phyloP scores from a whole-genome alignment of 2,113 vertebrate genomes.

The Motacilla tschutschensis region DNA sequence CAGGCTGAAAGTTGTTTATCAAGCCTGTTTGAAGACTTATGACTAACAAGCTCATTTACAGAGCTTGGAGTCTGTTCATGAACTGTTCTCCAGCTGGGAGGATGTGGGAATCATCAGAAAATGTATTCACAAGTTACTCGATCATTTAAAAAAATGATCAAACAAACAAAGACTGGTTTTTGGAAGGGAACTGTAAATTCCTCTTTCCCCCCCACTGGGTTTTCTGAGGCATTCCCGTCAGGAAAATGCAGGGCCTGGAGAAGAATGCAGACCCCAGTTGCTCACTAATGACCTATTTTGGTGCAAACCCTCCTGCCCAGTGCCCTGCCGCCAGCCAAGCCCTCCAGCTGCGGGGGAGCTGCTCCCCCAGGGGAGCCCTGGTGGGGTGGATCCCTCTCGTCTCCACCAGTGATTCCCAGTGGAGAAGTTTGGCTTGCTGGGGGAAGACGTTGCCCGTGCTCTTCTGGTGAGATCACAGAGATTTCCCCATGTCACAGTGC shows the following conservation, averaged over 20 bases:
- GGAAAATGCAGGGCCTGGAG: background rate
- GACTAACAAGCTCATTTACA: slow-evolving; percentile 65
- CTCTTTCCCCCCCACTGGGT: background rate
- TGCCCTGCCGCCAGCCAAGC: background rate
- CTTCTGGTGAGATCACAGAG: background rate
- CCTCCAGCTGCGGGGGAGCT: background rate
- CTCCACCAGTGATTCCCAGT: background rate
- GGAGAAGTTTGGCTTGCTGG: background rate
- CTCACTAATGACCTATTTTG: slow-evolving; percentile 23
- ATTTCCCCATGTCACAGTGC: background rate
- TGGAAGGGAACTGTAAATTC: slow-evolving; percentile 54
- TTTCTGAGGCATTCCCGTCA: slow-evolving; percentile 36
- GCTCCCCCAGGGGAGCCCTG: background rate
- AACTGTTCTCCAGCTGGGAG: slow-evolving; percentile 54
- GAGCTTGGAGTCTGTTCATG: slow-evolving; percentile 56
- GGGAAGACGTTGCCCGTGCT: background rate
- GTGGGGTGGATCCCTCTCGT: rapidly evolving
- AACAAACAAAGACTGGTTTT: slow-evolving; percentile 50
- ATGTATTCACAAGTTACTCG: slow-evolving; percentile 64
- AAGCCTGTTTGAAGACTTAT: slow-evolving; percentile 59
- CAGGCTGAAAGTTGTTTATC: slow-evolving; percentile 66
- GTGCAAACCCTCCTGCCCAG: background rate
- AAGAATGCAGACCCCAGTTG: slow-evolving; percentile 21
- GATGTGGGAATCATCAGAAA: slow-evolving; percentile 69
- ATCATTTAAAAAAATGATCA: slow-evolving; percentile 51